Base-by-base conservation (phyloP, 2,888 invertebrate genomes). In the Eumacrocentrus americanus region DNA sequence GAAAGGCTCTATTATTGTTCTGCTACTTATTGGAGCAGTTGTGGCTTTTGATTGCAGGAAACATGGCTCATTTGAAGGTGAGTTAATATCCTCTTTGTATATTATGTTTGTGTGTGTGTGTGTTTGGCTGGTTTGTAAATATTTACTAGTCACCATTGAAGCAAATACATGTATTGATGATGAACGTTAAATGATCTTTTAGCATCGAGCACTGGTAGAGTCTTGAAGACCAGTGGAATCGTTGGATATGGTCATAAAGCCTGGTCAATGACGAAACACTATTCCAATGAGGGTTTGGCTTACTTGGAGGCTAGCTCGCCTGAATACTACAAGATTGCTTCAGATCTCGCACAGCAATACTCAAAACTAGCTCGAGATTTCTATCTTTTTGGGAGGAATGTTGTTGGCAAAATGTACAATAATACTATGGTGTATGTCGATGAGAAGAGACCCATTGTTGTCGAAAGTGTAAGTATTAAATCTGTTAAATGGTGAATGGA, bases 281-380 rank as follows among this genome's bases (percentile, higher is more conserved):
- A 87, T 25, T 84, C 87, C 11, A 85, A 86, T 0, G 84, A 88
- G 65, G 86, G 87, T 2, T 88, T 89, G 72, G 83, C 86, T 57
- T 88, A 88, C 84, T 80, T 90, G 20, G 89, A 91, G 71, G 84
- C 85, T 22, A 87, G 86, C 72, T 85, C 87, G 23, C 91, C 91
- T 0, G 84, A 88, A 37, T 89, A 90, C 76, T 87, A 87, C 65
- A 82, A 83, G 34, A 81, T 83, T 48, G 83, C 84, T 0, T 78
- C 82, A 0, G 86, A 87, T 59, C 75, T 84, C 48, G 81, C 85
- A 42, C 84, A 84, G 66, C 90, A 91, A 0, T 90, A 89, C 69
- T 73, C 84, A 1, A 84, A 87, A 71, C 81, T 91, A 12, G 78
- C 84, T 0, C 83, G 82, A 68, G 89, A 91, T 74, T 60, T 86